Conservation (phyloP, 2,113 vertebrate genomes). For the Mobula hypostoma region DNA sequence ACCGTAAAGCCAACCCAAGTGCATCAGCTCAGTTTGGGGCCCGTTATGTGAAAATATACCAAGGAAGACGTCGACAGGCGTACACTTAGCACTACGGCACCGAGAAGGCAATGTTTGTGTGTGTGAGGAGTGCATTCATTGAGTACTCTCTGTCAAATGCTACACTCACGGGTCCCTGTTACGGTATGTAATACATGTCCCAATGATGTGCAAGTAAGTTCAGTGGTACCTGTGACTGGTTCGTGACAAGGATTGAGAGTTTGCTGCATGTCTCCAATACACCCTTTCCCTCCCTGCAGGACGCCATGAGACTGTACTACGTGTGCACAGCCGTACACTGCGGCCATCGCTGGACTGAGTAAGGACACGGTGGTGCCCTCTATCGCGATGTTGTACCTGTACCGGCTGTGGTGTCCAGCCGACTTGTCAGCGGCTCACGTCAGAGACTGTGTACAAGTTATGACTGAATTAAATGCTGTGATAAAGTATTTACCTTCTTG, state of each 20-base stretch:
- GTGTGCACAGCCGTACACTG: slow-evolving; percentile 89
- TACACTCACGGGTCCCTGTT: too few species aligned
- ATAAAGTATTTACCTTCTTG: not conserved
- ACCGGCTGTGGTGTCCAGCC: not conserved
- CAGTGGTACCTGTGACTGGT: not conserved
- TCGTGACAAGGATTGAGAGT: not conserved
- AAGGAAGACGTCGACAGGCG: too few species aligned
- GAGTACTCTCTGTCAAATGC: too few species aligned
- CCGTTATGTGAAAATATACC: too few species aligned
- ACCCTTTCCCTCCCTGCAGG: slow-evolving; percentile 51
- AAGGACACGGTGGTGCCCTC: slow-evolving; percentile 40
- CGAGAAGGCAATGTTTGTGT: too few species aligned
- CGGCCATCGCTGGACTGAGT: slow-evolving; percentile 88
- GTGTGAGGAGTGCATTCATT: too few species aligned
- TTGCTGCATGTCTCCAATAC: not conserved
- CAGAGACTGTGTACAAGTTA: not conserved
- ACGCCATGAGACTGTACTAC: slow-evolving; percentile 87
- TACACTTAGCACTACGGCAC: too few species aligned
- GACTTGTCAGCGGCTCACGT: not conserved
- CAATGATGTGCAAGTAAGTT: not conserved
- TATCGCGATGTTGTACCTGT: not conserved
- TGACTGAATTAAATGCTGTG: not conserved
- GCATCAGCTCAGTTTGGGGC: too few species aligned
- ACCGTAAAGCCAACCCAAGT: too few species aligned
- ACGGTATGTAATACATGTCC: too few species aligned